These are phyloP conservation scores for Machaerirhynchus nigripectus DNA, from an alignment of 2,113 vertebrate genomes.

Conservation along the genomic window DNA sequence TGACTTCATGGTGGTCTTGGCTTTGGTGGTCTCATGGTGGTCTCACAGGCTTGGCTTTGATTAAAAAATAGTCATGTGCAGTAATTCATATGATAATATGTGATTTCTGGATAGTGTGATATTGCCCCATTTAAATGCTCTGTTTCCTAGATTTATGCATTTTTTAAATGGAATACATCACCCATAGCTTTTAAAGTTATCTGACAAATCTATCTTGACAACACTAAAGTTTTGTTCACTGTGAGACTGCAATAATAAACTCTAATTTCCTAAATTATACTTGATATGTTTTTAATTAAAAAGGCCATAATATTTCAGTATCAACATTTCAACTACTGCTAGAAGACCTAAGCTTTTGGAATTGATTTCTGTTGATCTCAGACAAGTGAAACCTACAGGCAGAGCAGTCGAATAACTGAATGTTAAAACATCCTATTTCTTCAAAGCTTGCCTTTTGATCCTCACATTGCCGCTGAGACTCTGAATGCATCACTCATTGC, in stretches of 20 bases:
- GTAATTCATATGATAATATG: not conserved
- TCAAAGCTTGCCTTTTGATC: slow-evolving; percentile 43
- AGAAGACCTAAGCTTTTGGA: not conserved
- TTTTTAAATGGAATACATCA: not conserved
- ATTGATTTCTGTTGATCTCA: slow-evolving; percentile 21
- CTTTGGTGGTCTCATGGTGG: not conserved
- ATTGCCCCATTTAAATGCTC: not conserved
- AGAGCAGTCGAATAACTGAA: slow-evolving; percentile 6
- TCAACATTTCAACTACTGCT: not conserved
- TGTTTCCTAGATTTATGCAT: not conserved
- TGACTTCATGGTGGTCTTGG: not conserved
- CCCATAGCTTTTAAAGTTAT: not conserved
- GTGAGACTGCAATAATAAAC: not conserved
- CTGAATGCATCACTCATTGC: slow-evolving; percentile 16
- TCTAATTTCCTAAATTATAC: not conserved
- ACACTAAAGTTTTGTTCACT: not conserved
- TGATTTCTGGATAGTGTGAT: not conserved
- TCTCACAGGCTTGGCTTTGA: not conserved
- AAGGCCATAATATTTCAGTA: not conserved
- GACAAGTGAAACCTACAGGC: slow-evolving; percentile 1
- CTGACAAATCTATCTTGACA: not conserved
- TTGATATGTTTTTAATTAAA: slow-evolving; percentile 28
- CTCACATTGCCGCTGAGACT: not conserved
- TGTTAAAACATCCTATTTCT: not conserved
- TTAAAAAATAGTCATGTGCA: not conserved